A percentile compares a stretch with the other conserved stretches of the same genome.
Evolutionary conservation across 2,888 invertebrate genomes (phyloP).

Genomic region (Caenorhabditis imperialis): DNA sequence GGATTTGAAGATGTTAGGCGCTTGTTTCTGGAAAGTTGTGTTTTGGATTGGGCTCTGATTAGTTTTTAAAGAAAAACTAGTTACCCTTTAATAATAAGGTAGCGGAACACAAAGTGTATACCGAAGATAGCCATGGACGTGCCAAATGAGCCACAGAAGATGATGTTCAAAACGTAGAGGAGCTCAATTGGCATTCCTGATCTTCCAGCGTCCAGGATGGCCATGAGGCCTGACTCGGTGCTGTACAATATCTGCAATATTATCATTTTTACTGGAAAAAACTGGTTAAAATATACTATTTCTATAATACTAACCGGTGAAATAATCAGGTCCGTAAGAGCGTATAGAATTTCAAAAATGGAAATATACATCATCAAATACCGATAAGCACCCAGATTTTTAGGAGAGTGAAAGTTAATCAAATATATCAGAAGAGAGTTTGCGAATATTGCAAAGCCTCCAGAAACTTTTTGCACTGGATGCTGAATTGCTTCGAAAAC

Average conservation of each 20-base stretch:
- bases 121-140: conserved; percentile 24
- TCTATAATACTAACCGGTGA: conserved; percentile 19
- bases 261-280: no score
- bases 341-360: no score
- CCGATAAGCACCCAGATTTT: conserved; percentile 2
- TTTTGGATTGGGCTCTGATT: no score
- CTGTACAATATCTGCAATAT: conserved; percentile 7
- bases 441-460: neutral
- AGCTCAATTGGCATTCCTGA: conserved; percentile 12
- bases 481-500: conserved; percentile 1
- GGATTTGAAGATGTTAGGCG: conserved; percentile 7
- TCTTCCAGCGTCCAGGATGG: conserved; percentile 5
- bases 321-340: conserved; percentile 2
- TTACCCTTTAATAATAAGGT: conserved; percentile 9
- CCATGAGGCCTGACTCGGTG: neutral
- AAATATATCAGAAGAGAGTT: conserved; percentile 3
- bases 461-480: neutral
- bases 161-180: neutral
- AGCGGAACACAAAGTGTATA: conserved; percentile 26
- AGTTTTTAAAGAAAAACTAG: neutral
- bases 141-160: conserved; percentile 23
- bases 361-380: conserved; percentile 11
- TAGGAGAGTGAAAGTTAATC: conserved; percentile 2
- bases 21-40: conserved; percentile 16
- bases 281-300: neutral